Base-by-base conservation (phyloP, 2,888 invertebrate species). In the Luperina testacea region DNA sequence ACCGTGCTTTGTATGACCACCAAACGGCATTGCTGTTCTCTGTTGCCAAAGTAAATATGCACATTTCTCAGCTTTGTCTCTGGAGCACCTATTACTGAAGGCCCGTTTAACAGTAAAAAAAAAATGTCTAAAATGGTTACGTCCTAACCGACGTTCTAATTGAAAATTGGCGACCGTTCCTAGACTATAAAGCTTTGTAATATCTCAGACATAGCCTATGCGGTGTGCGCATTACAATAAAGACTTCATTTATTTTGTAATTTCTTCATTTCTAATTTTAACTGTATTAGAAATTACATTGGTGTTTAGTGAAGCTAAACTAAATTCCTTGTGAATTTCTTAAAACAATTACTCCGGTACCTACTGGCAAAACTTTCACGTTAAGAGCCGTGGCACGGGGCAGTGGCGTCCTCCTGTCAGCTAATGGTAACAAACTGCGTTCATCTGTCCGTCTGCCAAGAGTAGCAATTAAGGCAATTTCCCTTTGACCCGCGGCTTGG, bases 401-500 rank as follows among this genome's bases (percentile, higher is more conserved):
- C 79, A 42, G 15, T 32, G 51, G 27, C 20, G 17, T 5, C 20
- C 20, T 11, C 70, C 15, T 57, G 48, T 17, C 59, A 11, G 38
- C 72, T 73, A 73, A 67, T 81, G 42, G 20, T 32, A 81, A 81
- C 81, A n/a, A 67, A 81, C 67, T 51, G 53, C 61, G 81, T 53
- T 53, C 67, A 74, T 74, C 67, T 74, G 15, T 81, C 81, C 32
- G 8, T 61, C 59, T 45, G 81, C 24, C 81, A 61, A n/a, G 42
- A 20, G 45, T 68, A 27, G 53, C 45, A 74, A 80, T 81, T 80
- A 81, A 20, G 15, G 61, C 45, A 51, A 79, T 80, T 80, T 61
- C 67, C 74, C 71, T 68, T 77, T 67, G 65, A 65, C 78, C 45
- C n/a, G 11, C 13, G 27, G 20, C 38, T 61, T 24, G 32, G 82